Evolutionary conservation across 2,113 vertebrate genomes (phyloP).

Genomic region (Hyaena hyaena): DNA sequence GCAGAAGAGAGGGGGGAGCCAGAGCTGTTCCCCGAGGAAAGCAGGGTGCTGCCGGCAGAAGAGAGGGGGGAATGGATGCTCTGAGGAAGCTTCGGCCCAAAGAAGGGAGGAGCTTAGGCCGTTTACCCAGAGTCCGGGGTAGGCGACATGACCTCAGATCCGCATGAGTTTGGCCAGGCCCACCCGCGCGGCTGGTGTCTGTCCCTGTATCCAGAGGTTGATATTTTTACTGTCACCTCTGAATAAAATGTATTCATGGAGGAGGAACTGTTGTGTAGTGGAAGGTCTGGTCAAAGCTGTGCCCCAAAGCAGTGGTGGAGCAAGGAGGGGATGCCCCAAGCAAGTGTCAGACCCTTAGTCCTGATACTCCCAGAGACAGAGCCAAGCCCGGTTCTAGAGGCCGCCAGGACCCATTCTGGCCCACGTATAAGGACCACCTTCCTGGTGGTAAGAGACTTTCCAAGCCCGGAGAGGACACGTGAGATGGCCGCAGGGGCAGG

Average conservation of each 20-base stretch:
- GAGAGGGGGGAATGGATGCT: not conserved
- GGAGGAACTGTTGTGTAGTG: not conserved
- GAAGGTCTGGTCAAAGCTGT: not conserved
- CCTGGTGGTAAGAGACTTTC: not conserved
- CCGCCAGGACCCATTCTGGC: not conserved
- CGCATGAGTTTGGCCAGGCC: not conserved
- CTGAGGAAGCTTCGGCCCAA: not conserved
- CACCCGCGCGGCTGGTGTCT: fast-evolving
- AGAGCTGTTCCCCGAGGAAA: not conserved
- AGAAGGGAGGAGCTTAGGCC: not conserved
- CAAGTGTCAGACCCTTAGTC: not conserved
- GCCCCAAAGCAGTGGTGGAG: not conserved
- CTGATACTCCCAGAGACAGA: not conserved
- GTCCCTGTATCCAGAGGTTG: not conserved
- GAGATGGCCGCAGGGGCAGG: fast-evolving
- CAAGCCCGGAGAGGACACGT: too few relatives aligned
- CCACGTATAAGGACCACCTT: not conserved
- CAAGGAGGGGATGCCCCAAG: fast-evolving
- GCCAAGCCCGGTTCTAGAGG: not conserved
- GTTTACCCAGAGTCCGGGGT: not conserved
- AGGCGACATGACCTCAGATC: not conserved
- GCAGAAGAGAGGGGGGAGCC: not conserved
- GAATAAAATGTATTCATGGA: not conserved
- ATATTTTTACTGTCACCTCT: not conserved
- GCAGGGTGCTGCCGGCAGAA: not conserved